A percentile compares a stretch with the other conserved stretches of the same genome.
Conservation (phyloP, 2,113 vertebrate genomes). For the Psilopsiagon aymara region DNA sequence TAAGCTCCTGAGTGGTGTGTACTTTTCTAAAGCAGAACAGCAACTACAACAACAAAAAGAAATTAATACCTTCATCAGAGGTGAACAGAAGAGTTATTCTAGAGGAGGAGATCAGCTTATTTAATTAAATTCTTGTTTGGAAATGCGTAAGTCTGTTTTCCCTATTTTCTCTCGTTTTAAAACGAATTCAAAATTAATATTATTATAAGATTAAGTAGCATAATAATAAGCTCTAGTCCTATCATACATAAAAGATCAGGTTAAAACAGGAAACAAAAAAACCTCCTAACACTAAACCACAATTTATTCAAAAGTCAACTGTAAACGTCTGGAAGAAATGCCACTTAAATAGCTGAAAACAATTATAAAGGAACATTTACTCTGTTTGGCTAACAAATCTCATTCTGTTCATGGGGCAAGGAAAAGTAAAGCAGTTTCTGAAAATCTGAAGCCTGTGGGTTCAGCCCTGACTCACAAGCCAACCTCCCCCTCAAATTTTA, state of each 20-base stretch:
- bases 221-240: neutral
- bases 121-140: neutral
- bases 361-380: neutral
- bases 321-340: neutral
- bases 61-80: rapidly evolving
- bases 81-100: neutral
- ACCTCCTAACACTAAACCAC: neutral
- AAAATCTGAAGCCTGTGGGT: neutral
- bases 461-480: neutral
- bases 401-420: neutral
- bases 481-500: rapidly evolving
- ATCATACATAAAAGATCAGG: neutral
- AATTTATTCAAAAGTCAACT: neutral
- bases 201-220: neutral
- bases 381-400: neutral
- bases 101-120: neutral
- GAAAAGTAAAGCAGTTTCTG: neutral
- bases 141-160: neutral
- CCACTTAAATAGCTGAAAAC: neutral
- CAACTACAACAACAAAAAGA: neutral
- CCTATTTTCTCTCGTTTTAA: neutral
- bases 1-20: neutral
- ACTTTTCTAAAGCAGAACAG: neutral
- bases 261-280: neutral
- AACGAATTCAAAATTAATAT: neutral